Percentiles rank a stretch among this genome's conserved stretches.
phyloP scores from a whole-genome alignment of 2,888 invertebrate genomes.

The Chamaedrilus cognettii region DNA sequence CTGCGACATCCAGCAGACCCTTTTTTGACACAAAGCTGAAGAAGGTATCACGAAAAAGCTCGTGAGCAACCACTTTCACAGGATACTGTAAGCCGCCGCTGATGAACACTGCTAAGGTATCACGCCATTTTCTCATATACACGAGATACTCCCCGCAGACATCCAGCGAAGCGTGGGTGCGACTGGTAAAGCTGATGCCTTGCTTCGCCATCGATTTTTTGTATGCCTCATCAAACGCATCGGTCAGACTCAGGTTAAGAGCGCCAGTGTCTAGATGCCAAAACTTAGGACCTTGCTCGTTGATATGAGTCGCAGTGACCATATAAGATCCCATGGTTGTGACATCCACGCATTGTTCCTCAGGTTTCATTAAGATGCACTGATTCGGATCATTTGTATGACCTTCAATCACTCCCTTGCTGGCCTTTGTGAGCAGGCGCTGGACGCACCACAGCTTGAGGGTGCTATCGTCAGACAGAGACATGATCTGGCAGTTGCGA shows the following conservation, averaged over 20 bases:
- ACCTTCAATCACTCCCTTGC: neutral
- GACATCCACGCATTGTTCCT: constrained; percentile 31
- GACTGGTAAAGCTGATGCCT: neutral
- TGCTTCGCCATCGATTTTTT: constrained; percentile 1
- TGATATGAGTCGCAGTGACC: constrained; percentile 16
- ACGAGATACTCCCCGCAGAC: constrained; percentile 11
- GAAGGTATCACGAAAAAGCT: constrained; percentile 4
- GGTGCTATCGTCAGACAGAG: constrained; percentile 24
- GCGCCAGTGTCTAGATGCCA: constrained; percentile 24
- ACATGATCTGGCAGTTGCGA: constrained; percentile 12
- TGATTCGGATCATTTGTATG: too few relatives aligned
- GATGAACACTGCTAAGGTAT: neutral
- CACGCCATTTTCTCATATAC: constrained; percentile 21
- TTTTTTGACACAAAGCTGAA: neutral
- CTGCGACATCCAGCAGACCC: neutral
- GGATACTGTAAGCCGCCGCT: neutral
- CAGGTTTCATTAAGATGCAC: too few relatives aligned
- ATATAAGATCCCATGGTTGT: constrained; percentile 2
- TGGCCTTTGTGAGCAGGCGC: neutral
- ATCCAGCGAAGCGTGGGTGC: constrained; percentile 16
- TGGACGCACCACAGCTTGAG: constrained; percentile 27
- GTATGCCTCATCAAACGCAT: neutral
- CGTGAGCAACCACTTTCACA: constrained; percentile 6
- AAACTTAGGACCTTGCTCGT: constrained; percentile 19
- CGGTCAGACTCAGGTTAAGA: constrained; percentile 3